phyloP scores from a whole-genome alignment of 2,888 invertebrate species.

The Heliconius sara region DNA sequence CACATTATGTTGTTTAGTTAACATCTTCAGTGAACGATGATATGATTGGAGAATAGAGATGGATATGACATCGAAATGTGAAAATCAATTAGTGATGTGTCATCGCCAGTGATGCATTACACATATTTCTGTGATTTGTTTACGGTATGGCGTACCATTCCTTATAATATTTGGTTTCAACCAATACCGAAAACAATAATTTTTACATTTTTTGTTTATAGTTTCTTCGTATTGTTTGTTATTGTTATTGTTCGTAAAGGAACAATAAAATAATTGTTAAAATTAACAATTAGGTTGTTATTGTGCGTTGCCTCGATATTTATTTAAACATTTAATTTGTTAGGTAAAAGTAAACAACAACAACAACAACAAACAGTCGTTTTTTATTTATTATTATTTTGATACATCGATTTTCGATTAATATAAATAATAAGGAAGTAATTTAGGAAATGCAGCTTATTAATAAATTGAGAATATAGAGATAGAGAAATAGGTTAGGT shows the following conservation, averaged over 20 bases:
- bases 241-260: neutral
- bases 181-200: neutral
- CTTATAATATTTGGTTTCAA: conserved; percentile 6
- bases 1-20: neutral
- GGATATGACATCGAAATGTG: conserved; percentile 51
- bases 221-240: neutral
- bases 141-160: conserved; percentile 29
- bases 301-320: neutral
- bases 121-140: conserved; percentile 30
- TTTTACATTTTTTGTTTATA: neutral
- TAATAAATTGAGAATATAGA: too few species aligned
- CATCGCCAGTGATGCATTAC: conserved; percentile 38
- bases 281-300: neutral
- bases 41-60: conserved; percentile 61
- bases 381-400: too few species aligned
- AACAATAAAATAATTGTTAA: neutral
- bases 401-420: too few species aligned
- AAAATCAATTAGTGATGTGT: conserved; percentile 54
- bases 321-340: neutral
- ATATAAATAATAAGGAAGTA: too few species aligned
- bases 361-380: too few species aligned
- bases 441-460: too few species aligned
- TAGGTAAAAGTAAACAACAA: neutral
- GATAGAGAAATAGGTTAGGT: too few species aligned
- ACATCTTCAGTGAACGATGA: conserved; percentile 46